These are phyloP conservation scores for Araneus ventricosus DNA, from an alignment of 1,140 invertebrate genomes.

Conservation along the genomic window DNA sequence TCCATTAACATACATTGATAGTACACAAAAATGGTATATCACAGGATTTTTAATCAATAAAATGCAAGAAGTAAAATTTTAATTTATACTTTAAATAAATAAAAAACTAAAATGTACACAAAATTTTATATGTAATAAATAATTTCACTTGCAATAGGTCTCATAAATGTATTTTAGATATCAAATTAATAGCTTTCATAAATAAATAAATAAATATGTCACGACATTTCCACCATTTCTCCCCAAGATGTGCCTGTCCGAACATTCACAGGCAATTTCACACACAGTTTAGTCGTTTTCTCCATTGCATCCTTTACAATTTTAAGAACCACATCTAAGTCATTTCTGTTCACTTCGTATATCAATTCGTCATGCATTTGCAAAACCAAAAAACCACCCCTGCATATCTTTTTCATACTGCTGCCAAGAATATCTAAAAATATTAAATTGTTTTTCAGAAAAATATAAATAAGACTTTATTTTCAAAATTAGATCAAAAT, in stretches of 20 bases:
- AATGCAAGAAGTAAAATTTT: background rate
- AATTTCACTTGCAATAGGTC: background rate
- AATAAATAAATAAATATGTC: background rate
- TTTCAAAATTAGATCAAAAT: too few relatives aligned
- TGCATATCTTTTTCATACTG: background rate
- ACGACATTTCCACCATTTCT: slow-evolving; percentile 48
- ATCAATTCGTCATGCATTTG: slow-evolving; percentile 98
- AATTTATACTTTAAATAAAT: background rate
- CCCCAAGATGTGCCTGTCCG: slow-evolving; percentile 91
- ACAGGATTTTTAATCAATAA: background rate
- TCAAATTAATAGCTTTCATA: background rate
- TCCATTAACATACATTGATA: background rate
- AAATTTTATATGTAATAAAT: background rate
- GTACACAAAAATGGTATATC: background rate
- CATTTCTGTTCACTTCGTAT: slow-evolving; percentile 88
- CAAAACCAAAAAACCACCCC: slow-evolving; percentile 87
- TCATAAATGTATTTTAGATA: background rate
- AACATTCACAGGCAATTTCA: slow-evolving; percentile 92
- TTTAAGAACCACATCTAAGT: slow-evolving; percentile 84
- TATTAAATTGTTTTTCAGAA: background rate
- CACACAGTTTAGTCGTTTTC: slow-evolving; percentile 85
- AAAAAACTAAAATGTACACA: background rate
- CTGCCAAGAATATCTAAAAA: background rate
- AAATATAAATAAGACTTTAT: too few relatives aligned
- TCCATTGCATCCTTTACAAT: slow-evolving; percentile 91